Evolutionary conservation across 2,113 vertebrate genomes (phyloP).

Genomic region (Hipposideros armiger): DNA sequence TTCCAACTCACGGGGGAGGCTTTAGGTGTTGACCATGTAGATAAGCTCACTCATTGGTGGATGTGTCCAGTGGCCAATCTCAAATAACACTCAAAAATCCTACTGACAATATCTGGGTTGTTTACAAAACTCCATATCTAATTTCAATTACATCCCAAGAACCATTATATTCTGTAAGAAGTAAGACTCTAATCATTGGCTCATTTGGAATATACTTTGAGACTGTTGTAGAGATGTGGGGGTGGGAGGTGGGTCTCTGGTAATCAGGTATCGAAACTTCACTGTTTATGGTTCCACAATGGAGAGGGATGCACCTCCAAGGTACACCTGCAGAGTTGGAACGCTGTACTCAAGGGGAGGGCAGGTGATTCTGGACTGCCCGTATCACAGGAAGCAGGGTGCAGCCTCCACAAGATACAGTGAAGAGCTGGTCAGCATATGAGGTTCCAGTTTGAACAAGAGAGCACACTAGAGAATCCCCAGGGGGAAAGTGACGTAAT

Average conservation of each 20-base stretch:
- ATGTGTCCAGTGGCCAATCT: not conserved
- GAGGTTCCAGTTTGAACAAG: not conserved
- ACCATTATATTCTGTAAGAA: not conserved
- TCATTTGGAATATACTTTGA: slow-evolving; percentile 5
- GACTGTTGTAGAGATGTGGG: not conserved
- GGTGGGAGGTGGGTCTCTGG: not conserved
- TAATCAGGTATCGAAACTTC: not conserved
- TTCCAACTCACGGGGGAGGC: not conserved
- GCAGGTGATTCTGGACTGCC: not conserved
- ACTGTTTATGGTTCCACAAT: not conserved
- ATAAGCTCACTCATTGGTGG: not conserved
- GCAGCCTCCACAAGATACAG: not conserved
- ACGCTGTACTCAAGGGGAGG: not conserved
- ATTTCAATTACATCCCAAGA: not conserved
- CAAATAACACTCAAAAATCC: not conserved
- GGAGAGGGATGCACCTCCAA: not conserved
- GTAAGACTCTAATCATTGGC: not conserved
- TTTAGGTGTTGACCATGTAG: not conserved
- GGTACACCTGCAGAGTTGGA: not conserved
- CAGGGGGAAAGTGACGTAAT: not conserved
- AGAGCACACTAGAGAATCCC: not conserved
- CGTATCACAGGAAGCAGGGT: not conserved
- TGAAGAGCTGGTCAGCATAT: not conserved
- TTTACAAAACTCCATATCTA: not conserved
- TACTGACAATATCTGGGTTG: not conserved